phyloP scores from a whole-genome alignment of 2,797 vertebrate genomes.

The Sebastes oblongus region DNA sequence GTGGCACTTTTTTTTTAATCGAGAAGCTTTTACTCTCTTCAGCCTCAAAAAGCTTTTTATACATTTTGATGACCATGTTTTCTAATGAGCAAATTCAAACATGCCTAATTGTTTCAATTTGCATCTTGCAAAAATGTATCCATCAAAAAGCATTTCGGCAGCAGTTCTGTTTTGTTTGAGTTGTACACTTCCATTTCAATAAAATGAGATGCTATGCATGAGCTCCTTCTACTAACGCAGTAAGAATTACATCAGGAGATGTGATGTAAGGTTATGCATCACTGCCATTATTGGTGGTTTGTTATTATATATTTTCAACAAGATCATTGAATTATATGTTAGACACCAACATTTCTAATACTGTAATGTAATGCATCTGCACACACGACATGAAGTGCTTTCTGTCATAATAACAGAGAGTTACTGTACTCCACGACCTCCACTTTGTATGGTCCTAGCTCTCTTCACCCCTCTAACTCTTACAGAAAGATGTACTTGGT shows the following conservation, averaged over 20 bases:
- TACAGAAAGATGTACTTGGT: neutral
- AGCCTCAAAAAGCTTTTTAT: neutral
- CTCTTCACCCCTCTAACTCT: neutral
- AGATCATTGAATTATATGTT: neutral
- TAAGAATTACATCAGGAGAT: neutral
- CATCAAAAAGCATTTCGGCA: neutral
- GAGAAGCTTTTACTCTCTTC: neutral
- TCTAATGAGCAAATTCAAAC: conserved; percentile 21
- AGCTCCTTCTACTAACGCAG: neutral
- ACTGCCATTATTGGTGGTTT: neutral
- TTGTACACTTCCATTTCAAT: neutral
- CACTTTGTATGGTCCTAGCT: neutral
- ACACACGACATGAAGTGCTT: neutral
- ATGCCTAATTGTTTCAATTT: neutral
- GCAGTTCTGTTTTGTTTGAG: neutral
- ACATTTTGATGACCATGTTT: conserved; percentile 1
- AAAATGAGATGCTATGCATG: neutral
- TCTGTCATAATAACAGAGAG: neutral
- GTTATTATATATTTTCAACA: neutral
- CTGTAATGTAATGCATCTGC: neutral
- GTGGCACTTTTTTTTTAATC: neutral
- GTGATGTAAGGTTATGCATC: neutral
- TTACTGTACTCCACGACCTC: neutral
- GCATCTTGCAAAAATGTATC: neutral
- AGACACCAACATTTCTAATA: neutral